phyloP scores from a whole-genome alignment of 2,113 vertebrate genomes.

The Halcyon malimbica region DNA sequence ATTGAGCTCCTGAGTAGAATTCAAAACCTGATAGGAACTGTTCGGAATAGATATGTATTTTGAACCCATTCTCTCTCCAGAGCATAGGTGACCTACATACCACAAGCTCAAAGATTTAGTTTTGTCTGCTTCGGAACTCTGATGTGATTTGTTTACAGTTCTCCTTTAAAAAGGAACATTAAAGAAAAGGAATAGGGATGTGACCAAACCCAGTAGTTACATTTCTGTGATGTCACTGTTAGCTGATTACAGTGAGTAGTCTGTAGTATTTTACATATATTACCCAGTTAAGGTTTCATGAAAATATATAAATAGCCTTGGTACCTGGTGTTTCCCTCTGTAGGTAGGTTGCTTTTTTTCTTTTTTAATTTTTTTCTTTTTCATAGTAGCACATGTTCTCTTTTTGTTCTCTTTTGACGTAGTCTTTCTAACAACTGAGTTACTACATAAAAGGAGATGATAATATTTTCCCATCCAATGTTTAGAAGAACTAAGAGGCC shows the following conservation, averaged over 20 bases:
- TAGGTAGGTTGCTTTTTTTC: background rate
- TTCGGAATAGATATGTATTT: background rate
- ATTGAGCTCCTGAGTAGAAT: background rate
- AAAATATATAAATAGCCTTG: background rate
- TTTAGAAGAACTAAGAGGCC: background rate
- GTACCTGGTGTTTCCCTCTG: background rate
- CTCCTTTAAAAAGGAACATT: background rate
- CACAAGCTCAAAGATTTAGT: background rate
- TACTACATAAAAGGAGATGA: background rate
- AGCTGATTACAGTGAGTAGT: background rate
- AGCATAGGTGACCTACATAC: background rate
- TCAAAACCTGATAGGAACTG: background rate
- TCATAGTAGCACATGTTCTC: rapidly evolving
- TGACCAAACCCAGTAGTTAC: background rate
- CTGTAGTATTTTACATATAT: background rate
- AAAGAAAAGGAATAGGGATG: background rate
- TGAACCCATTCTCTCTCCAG: background rate
- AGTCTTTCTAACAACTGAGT: background rate
- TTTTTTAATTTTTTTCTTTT: background rate
- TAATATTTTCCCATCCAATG: background rate
- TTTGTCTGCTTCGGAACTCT: background rate
- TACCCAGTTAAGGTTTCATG: background rate
- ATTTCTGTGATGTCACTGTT: background rate
- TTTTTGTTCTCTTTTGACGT: background rate
- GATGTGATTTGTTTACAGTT: background rate